Evolutionary conservation across 2,113 vertebrate genomes (phyloP), one percentile per base, ranked within the genome.

Genomic region (Melospiza georgiana): DNA sequence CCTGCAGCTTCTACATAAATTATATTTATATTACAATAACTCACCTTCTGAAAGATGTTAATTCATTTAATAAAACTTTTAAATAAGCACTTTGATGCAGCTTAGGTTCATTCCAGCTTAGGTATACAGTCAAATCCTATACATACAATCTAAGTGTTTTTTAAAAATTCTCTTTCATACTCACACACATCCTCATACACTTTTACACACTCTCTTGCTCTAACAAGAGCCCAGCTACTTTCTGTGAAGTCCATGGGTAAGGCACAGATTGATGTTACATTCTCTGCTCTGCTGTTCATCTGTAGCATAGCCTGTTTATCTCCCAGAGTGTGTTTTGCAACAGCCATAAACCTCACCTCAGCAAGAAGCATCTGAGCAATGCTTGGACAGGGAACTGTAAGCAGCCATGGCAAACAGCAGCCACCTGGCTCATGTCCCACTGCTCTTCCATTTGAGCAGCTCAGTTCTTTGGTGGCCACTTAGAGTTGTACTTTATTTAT

Each of bases 341-440:
- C 49, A 88, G 79, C 93, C 28, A 11, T 84, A 95, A 95, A 81
- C 71, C 55, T 75, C 89, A 96, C 93, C 71, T 88, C 90, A 89
- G 86, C 52, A 72, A 94, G 83, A 58, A 92, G 44, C 65, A 84
- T 72, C 83, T 27, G 52, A 92, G 83, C 88, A 71, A 44, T 28
- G 61, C 65, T 21, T 46, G 76, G 83, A 72, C 7, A 6, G 54
- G 68, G 80, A 96, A 79, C 6, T 4, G 1, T 33, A 91, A 82
- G 95, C 93, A 96, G 86, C 76, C 88, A 96, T 87, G 92, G 96
- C 95, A 92, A 96, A 95, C 93, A 84, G 94, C 94, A 96, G 96
- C 96, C 93, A 57, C 84, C 61, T 96, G 96, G 96, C 95, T 73
- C 76, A 4, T 0, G 0, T 89, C 93, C 95, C 90, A 94, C 73